Conservation (phyloP, 2,113 vertebrate genomes). For the Ifrita kowaldi region DNA sequence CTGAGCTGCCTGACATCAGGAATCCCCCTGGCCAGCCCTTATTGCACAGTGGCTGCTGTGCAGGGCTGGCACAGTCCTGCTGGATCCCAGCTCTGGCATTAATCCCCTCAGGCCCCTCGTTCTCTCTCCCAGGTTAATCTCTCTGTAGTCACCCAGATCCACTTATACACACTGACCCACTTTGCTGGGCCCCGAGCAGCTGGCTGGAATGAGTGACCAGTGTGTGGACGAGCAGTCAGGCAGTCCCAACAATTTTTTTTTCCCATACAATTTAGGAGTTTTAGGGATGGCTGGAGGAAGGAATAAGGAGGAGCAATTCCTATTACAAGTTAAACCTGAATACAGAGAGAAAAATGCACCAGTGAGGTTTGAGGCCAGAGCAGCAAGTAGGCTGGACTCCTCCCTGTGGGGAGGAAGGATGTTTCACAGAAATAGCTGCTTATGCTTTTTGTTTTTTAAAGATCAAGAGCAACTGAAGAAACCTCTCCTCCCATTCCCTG, state of each 20-base stretch:
- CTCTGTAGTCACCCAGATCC: not conserved
- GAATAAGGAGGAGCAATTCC: constrained; percentile 24
- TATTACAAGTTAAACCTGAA: not conserved
- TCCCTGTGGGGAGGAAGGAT: not conserved
- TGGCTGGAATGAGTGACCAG: not conserved
- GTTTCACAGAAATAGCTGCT: not conserved
- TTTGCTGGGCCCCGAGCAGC: not conserved
- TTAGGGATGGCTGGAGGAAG: constrained; percentile 15
- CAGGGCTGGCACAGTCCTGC: not conserved
- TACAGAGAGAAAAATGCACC: not conserved
- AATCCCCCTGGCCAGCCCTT: not conserved
- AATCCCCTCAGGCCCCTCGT: not conserved
- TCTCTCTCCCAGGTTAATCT: constrained; percentile 16
- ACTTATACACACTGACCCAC: not conserved
- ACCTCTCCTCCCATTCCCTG: constrained; percentile 32
- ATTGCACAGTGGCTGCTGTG: not conserved
- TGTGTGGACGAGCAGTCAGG: not conserved
- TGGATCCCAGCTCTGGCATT: not conserved
- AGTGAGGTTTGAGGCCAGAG: not conserved
- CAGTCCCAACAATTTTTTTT: not conserved
- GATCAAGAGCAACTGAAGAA: not conserved
- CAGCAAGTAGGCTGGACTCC: not conserved
- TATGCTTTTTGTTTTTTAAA: not conserved
- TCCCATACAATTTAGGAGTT: not conserved
- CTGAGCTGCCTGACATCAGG: not conserved